A percentile compares a stretch with the other conserved stretches of the same genome.
These are phyloP conservation scores for Drosophila gunungcola DNA, from an alignment of 1,140 invertebrate genomes.

Conservation along the genomic window DNA sequence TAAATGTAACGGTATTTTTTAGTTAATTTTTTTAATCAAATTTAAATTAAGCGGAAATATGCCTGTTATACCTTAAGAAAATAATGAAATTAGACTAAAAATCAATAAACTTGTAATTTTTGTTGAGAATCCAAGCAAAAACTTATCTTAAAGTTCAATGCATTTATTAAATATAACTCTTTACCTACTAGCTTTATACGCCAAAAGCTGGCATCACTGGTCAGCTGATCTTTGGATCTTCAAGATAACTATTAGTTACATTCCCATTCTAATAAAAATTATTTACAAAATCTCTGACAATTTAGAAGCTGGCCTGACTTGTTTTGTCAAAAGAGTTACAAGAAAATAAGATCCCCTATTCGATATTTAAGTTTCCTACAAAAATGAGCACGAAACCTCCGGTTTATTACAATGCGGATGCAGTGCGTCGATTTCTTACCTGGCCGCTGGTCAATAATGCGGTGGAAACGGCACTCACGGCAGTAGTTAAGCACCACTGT, in stretches of 20 bases:
- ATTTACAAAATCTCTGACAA: no score
- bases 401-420: slow-evolving; percentile 38
- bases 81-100: background rate
- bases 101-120: background rate
- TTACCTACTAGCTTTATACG: background rate
- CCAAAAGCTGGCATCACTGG: background rate
- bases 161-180: background rate
- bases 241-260: background rate
- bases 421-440: slow-evolving; percentile 54
- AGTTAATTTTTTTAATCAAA: background rate
- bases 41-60: no score
- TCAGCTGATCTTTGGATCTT: background rate
- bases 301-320: no score
- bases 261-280: slow-evolving; percentile 10
- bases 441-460: slow-evolving; percentile 72
- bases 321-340: no score
- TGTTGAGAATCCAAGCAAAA: background rate
- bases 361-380: no score
- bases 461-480: slow-evolving; percentile 60
- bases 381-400: slow-evolving; percentile 27
- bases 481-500: slow-evolving; percentile 9
- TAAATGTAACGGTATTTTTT: background rate
- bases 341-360: no score
- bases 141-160: no score
- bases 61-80: no score